A percentile compares a stretch with the other conserved stretches of the same genome.
Evolutionary conservation across 2,888 invertebrate species (phyloP).

Genomic region (Heliconius erato): DNA sequence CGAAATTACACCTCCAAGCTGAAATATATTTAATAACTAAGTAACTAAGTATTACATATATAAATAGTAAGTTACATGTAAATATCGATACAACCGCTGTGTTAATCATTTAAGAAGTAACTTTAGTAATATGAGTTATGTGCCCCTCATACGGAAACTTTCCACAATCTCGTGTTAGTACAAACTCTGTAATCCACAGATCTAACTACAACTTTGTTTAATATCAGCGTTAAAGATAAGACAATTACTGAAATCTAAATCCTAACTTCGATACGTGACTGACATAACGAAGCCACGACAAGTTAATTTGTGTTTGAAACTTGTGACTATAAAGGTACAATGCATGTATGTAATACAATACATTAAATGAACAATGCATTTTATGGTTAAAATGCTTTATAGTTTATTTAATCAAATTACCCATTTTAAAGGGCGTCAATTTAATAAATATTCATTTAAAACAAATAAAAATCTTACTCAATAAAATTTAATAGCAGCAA

Average conservation of each 20-base stretch:
- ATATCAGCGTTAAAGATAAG: constrained; percentile 22
- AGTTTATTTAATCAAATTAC: neutral
- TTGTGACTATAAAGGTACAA: neutral
- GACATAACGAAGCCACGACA: constrained; percentile 17
- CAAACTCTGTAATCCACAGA: constrained; percentile 24
- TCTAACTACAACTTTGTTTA: constrained; percentile 3
- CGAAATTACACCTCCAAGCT: neutral
- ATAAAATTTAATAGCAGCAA: too few relatives aligned
- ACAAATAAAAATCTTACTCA: too few relatives aligned
- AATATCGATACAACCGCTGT: neutral
- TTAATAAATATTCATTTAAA: too few relatives aligned
- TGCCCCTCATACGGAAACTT: neutral
- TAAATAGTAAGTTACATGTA: neutral
- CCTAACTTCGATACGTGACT: constrained; percentile 28
- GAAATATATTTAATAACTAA: neutral
- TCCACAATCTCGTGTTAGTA: neutral
- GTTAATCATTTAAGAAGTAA: constrained; percentile 2
- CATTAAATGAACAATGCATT: too few relatives aligned
- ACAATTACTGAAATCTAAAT: constrained; percentile 22
- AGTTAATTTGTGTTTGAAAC: constrained; percentile 17
- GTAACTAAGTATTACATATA: neutral
- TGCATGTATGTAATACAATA: neutral
- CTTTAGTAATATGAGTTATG: constrained; percentile 2
- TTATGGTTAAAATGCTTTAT: too few relatives aligned
- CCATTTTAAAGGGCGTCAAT: neutral